Evolutionary conservation across 2,113 vertebrate genomes (phyloP).

Genomic region (Oceanodroma tethys): DNA sequence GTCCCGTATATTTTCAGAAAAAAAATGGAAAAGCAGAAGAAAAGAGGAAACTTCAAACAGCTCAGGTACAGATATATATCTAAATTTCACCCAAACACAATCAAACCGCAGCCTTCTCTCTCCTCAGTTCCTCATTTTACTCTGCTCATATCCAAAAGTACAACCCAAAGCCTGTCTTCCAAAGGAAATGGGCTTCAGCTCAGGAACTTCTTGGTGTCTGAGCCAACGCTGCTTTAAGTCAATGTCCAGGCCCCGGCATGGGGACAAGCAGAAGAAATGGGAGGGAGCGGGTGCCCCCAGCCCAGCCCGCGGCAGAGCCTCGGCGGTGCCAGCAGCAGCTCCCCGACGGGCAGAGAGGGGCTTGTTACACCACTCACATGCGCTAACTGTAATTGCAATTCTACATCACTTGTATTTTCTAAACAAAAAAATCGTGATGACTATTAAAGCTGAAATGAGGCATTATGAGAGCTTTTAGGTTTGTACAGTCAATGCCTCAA

Average conservation of each 20-base stretch:
- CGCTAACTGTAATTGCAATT: neutral
- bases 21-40: neutral
- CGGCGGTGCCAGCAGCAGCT: accelerated
- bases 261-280: neutral
- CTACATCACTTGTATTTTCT: neutral
- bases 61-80: neutral
- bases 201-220: accelerated
- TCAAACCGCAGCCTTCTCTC: neutral
- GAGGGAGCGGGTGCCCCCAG: neutral
- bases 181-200: neutral
- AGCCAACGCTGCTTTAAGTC: accelerated
- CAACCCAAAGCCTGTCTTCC: neutral
- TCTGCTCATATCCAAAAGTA: neutral
- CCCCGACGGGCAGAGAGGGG: accelerated
- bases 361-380: accelerated
- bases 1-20: neutral
- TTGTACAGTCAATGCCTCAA: neutral
- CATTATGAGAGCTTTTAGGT: neutral
- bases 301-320: neutral
- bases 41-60: neutral
- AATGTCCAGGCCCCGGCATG: accelerated
- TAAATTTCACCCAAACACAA: neutral
- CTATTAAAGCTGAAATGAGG: conserved; percentile 24
- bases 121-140: neutral
- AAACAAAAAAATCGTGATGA: neutral